Percentiles rank a stretch among this genome's conserved stretches.
Evolutionary conservation across 1,140 invertebrate species (phyloP).

Genomic region (Drosophila tropicalis): DNA sequence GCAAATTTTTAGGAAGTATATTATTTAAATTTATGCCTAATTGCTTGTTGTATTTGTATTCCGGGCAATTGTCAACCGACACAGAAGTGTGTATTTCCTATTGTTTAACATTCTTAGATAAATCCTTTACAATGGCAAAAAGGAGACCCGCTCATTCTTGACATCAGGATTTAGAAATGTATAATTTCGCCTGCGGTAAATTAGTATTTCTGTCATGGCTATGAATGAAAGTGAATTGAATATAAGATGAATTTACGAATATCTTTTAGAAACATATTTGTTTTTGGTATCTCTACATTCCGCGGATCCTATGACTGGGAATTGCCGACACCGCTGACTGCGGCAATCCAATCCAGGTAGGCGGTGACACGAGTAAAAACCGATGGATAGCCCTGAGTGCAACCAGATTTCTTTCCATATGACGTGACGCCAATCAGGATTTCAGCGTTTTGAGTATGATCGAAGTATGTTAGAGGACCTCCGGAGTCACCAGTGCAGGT

Average conservation of each 20-base stretch:
- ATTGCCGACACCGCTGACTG: conserved; percentile 49
- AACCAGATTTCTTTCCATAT: conserved; percentile 84
- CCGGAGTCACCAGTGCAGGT: conserved; percentile 73
- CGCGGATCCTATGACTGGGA: conserved; percentile 20
- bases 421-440: conserved; percentile 83
- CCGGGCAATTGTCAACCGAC: no score
- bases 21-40: no score
- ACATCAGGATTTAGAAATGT: no score
- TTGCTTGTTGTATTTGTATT: no score
- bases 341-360: conserved; percentile 74
- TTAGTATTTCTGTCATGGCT: no score
- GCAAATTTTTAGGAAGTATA: no score
- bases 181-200: not conserved
- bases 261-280: conserved; percentile 53
- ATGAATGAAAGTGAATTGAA: no score
- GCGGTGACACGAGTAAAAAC: conserved; percentile 78
- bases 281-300: conserved; percentile 19
- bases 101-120: no score
- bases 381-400: conserved; percentile 81
- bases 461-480: conserved; percentile 59
- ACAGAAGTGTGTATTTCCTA: no score
- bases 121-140: not conserved
- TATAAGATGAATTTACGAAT: not conserved
- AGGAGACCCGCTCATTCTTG: no score
- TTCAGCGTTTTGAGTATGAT: conserved; percentile 25